Base-by-base conservation (phyloP, 2,888 invertebrate genomes). In the Aspidapion aeneum region DNA sequence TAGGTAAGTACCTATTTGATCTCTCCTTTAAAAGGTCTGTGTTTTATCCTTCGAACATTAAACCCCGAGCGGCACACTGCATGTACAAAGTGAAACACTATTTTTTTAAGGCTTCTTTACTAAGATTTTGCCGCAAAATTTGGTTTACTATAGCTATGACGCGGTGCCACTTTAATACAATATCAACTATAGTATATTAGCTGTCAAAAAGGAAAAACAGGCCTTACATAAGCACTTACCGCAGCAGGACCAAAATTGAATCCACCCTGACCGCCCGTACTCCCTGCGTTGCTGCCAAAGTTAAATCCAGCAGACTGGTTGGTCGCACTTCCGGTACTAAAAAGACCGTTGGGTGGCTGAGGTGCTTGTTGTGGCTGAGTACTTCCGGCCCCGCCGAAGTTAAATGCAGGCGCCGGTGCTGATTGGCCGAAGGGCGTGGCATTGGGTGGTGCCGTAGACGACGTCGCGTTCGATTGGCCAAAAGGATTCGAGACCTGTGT, bases 201-300 rank as follows among this genome's bases (percentile, higher is more conserved):
- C n/a, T n/a, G n/a, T n/a, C n/a, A n/a, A n/a, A n/a, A n/a, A n/a
- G n/a, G n/a, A n/a, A n/a, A n/a, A n/a, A n/a, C n/a, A n/a, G n/a
- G n/a, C n/a, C n/a, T n/a, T n/a, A n/a, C n/a, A n/a, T n/a, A n/a
- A n/a, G n/a, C n/a, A 61, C 62, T 73, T 19, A 68, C 61, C 2
- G 70, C 20, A 18, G 63, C 52, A 22, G 63, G 61, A 12, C 75
- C 75, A 61, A 78, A 78, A 69, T 74, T 78, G 61, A 78, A 78
- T 19, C 60, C 58, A 1, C 77, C 76, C 63, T 74, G 76, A 50
- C 71, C 70, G 2, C 67, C 61, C 16, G 57, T 20, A 19, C 22
- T 64, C 51, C 51, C 60, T 3, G 56, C 56, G 1, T 62, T 7
- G 16, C 21, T 49, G 20, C 61, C 64, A 49, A 66, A 66, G 17